Conservation (phyloP, 2,113 vertebrate genomes). For the Deroptyus accipitrinus region DNA sequence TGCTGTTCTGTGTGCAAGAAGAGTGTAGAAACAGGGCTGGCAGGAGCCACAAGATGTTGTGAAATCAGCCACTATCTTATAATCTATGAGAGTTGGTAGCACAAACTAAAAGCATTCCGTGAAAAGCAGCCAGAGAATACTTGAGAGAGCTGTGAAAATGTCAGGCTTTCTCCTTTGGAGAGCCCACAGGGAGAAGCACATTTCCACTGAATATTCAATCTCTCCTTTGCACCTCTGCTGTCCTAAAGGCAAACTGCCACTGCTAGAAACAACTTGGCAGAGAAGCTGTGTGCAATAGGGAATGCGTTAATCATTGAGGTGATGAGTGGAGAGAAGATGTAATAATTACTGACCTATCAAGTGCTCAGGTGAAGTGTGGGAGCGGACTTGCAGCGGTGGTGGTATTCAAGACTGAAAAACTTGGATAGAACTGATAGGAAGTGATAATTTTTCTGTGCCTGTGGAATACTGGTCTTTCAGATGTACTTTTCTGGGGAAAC, state of each 20-base stretch:
- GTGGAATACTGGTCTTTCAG: not conserved
- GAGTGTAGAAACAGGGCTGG: not conserved
- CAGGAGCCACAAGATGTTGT: not conserved
- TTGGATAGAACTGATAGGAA: not conserved
- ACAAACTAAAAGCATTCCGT: not conserved
- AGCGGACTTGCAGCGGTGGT: not conserved
- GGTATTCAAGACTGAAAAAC: not conserved
- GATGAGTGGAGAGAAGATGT: not conserved
- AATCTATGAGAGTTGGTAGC: rapidly evolving
- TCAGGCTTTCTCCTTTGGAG: not conserved
- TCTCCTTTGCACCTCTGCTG: not conserved
- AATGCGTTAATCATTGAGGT: not conserved
- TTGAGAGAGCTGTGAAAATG: not conserved
- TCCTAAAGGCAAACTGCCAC: not conserved
- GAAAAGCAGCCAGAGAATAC: not conserved
- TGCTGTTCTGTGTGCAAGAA: not conserved
- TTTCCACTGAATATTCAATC: not conserved
- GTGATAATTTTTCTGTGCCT: constrained; percentile 21
- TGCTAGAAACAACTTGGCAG: not conserved
- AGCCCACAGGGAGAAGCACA: not conserved
- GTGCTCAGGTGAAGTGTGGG: not conserved
- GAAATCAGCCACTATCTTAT: not conserved
- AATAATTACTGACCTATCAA: not conserved
- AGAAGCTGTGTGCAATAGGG: not conserved
- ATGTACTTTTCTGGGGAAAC: constrained; percentile 3